These are phyloP conservation scores for Chrysemys picta DNA, from an alignment of 2,113 vertebrate species.

Conservation along the genomic window DNA sequence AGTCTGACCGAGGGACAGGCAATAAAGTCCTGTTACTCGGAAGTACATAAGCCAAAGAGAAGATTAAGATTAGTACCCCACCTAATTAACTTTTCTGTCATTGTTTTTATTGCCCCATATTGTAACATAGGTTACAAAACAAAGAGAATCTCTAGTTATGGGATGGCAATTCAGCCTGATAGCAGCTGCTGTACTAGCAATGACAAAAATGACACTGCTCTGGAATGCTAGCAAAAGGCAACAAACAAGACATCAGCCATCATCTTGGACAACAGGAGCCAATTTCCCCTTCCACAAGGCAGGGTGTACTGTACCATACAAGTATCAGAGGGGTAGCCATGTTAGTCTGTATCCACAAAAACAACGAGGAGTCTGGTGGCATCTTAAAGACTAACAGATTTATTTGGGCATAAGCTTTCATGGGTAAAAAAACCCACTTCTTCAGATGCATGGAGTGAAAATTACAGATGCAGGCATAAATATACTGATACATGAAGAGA, in stretches of 20 bases:
- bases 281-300: background rate
- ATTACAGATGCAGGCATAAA: too few relatives aligned
- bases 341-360: too few relatives aligned
- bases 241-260: background rate
- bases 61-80: background rate
- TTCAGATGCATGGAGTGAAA: too few relatives aligned
- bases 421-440: too few relatives aligned
- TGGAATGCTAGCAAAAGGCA: background rate
- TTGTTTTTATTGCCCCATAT: background rate
- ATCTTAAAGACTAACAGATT: too few relatives aligned
- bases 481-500: too few relatives aligned
- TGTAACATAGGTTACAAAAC: background rate
- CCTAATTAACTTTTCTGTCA: background rate
- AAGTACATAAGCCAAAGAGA: slow-evolving; percentile 4
- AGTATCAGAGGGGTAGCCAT: too few relatives aligned
- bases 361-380: too few relatives aligned
- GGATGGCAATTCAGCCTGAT: background rate
- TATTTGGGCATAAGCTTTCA: too few relatives aligned
- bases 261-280: background rate
- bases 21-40: background rate
- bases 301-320: background rate
- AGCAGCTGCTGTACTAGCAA: background rate
- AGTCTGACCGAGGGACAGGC: background rate
- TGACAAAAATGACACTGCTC: background rate
- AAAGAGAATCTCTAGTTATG: background rate